A percentile compares a stretch with the other conserved stretches of the same genome.
These are phyloP conservation scores for Tuta absoluta DNA, from an alignment of 2,888 invertebrate species.

Conservation along the genomic window DNA sequence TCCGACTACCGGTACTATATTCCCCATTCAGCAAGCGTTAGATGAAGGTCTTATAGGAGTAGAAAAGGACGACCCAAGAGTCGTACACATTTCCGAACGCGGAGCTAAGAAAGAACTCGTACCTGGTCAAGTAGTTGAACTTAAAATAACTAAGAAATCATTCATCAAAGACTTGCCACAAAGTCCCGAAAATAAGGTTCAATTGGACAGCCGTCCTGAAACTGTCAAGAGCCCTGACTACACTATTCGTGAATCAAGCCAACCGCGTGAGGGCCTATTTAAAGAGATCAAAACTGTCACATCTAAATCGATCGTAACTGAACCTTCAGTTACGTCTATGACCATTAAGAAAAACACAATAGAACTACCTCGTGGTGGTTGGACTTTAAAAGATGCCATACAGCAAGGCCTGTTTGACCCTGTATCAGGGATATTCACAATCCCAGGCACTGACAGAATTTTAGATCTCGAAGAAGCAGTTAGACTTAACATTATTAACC, in stretches of 20 bases:
- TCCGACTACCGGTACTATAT: slow-evolving; percentile 86
- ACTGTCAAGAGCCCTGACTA: slow-evolving; percentile 82
- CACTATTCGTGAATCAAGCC: slow-evolving; percentile 48
- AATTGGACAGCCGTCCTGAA: slow-evolving; percentile 78
- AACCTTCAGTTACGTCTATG: slow-evolving; percentile 73
- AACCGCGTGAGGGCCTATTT: slow-evolving; percentile 51
- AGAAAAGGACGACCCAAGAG: slow-evolving; percentile 76
- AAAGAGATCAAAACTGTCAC: slow-evolving; percentile 68
- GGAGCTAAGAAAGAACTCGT: slow-evolving; percentile 63
- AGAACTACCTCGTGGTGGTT: slow-evolving; percentile 91
- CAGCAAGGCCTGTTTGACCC: slow-evolving; percentile 91
- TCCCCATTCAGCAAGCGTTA: slow-evolving; percentile 89
- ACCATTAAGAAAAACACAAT: slow-evolving; percentile 85
- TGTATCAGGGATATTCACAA: slow-evolving; percentile 89
- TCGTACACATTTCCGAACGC: slow-evolving; percentile 67
- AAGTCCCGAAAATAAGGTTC: slow-evolving; percentile 74
- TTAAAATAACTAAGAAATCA: slow-evolving; percentile 78
- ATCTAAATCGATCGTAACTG: slow-evolving; percentile 66
- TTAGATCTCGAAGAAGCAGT: slow-evolving; percentile 94
- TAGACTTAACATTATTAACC: slow-evolving; percentile 91
- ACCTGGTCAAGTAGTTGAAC: slow-evolving; percentile 75
- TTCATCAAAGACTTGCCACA: slow-evolving; percentile 72
- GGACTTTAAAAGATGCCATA: slow-evolving; percentile 92
- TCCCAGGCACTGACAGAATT: slow-evolving; percentile 92
- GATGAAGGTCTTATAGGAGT: slow-evolving; percentile 86